phyloP scores from a whole-genome alignment of 2,113 vertebrate species.

The Hemibagrus wyckioides region DNA sequence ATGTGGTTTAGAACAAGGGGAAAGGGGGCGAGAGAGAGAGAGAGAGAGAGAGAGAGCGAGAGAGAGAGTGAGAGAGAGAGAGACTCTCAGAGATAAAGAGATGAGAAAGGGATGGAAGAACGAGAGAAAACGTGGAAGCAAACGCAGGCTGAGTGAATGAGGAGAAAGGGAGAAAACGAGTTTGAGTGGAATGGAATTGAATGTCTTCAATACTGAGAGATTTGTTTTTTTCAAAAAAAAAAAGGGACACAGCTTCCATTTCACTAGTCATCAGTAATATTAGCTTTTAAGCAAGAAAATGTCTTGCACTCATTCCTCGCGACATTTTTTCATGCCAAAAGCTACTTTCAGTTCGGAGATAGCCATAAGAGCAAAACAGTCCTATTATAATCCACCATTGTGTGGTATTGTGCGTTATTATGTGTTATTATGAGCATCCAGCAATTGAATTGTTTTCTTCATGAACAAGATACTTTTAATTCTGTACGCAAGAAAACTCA shows the following conservation, averaged over 20 bases:
- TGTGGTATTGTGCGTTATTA: neutral
- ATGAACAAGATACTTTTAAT: constrained; percentile 1
- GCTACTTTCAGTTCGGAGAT: neutral
- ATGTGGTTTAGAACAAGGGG: constrained; percentile 66
- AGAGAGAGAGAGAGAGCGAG: constrained; percentile 71
- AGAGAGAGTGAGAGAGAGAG: constrained; percentile 69
- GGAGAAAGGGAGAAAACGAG: constrained; percentile 8
- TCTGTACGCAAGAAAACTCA: neutral
- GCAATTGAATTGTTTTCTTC: neutral
- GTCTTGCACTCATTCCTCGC: constrained; percentile 3
- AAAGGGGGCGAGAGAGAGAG: constrained; percentile 66
- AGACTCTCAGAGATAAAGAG: constrained; percentile 45
- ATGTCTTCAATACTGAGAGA: constrained; percentile 37
- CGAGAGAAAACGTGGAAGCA: neutral
- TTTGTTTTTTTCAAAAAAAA: constrained; percentile 18
- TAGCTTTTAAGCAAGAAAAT: constrained; percentile 31
- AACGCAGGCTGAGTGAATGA: constrained; percentile 50
- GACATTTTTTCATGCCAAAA: constrained; percentile 10
- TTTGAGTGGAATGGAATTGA: constrained; percentile 42
- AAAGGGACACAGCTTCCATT: constrained; percentile 16
- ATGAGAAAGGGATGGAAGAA: constrained; percentile 57
- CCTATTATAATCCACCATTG: neutral
- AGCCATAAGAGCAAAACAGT: neutral
- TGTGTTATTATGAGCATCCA: neutral
- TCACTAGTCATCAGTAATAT: constrained; percentile 35